Conservation (phyloP, 2,797 vertebrate species). For the Pantherophis alleghaniensis region DNA sequence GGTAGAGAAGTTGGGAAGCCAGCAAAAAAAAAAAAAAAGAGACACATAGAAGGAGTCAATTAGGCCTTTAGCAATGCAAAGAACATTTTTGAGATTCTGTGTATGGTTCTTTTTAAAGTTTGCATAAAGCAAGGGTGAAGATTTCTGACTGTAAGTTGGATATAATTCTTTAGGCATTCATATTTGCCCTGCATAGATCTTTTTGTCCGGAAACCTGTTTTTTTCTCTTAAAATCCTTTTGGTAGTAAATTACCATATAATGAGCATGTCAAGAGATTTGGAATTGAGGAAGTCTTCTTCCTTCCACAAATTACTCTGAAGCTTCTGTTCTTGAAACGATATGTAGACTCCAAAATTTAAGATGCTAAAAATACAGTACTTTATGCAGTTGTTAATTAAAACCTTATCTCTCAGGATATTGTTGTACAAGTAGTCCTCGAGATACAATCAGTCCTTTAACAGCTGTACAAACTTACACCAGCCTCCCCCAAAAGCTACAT, state of each 20-base stretch:
- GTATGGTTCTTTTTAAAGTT: not conserved
- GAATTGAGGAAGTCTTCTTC: not conserved
- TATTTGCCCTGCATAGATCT: not conserved
- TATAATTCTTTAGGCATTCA: slow-evolving; percentile 11
- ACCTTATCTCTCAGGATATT: not conserved
- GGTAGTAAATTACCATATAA: not conserved
- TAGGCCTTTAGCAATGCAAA: not conserved
- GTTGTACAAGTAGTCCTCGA: not conserved
- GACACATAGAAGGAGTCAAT: not conserved
- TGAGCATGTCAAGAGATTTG: not conserved
- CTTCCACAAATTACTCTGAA: not conserved
- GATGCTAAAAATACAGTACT: not conserved
- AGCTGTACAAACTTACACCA: not conserved
- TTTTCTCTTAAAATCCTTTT: not conserved
- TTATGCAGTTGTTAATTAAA: not conserved
- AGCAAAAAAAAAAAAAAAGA: not conserved
- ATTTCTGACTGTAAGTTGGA: not conserved
- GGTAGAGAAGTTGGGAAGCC: not conserved
- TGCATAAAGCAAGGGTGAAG: not conserved
- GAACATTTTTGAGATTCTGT: not conserved
- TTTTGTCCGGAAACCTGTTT: not conserved
- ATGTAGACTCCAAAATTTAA: not conserved
- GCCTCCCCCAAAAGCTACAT: not conserved
- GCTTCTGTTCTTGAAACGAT: not conserved
- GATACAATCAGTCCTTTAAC: not conserved